A percentile compares a stretch with the other conserved stretches of the same genome.
Evolutionary conservation across 2,113 vertebrate genomes (phyloP).

Genomic region (Alouatta palliata): DNA sequence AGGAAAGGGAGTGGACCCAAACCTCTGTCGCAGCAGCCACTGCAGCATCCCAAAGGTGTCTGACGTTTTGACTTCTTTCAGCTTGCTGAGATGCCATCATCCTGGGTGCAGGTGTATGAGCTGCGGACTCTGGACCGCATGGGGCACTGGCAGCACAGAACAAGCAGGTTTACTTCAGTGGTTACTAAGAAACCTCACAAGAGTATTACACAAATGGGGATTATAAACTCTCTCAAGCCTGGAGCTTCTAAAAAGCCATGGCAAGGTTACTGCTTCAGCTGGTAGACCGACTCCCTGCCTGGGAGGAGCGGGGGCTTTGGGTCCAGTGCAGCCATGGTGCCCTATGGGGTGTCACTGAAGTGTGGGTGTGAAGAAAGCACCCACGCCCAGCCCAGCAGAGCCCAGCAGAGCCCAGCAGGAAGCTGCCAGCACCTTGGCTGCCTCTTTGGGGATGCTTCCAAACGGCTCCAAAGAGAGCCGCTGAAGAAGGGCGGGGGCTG

Average conservation of each 20-base stretch:
- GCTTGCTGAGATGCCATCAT: neutral
- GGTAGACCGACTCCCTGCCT: neutral
- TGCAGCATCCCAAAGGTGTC: neutral
- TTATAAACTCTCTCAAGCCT: neutral
- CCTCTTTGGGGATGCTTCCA: neutral
- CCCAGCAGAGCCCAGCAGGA: neutral
- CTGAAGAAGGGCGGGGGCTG: neutral
- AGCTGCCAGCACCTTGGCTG: neutral
- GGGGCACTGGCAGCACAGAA: neutral
- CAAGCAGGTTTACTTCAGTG: neutral
- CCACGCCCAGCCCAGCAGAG: neutral
- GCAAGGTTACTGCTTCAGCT: fast-evolving
- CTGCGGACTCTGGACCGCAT: neutral
- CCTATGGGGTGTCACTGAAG: fast-evolving
- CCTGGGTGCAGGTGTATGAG: neutral
- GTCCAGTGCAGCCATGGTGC: neutral
- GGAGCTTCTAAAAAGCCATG: neutral
- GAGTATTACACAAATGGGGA: neutral
- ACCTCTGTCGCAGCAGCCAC: too few species aligned
- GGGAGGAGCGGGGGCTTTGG: fast-evolving
- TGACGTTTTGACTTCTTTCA: neutral
- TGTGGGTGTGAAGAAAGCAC: neutral
- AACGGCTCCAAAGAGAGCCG: neutral
- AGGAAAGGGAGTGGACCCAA: too few species aligned
- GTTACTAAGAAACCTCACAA: neutral